Evolutionary conservation across 2,113 vertebrate species (phyloP).

Genomic region (Crocuta crocuta): DNA sequence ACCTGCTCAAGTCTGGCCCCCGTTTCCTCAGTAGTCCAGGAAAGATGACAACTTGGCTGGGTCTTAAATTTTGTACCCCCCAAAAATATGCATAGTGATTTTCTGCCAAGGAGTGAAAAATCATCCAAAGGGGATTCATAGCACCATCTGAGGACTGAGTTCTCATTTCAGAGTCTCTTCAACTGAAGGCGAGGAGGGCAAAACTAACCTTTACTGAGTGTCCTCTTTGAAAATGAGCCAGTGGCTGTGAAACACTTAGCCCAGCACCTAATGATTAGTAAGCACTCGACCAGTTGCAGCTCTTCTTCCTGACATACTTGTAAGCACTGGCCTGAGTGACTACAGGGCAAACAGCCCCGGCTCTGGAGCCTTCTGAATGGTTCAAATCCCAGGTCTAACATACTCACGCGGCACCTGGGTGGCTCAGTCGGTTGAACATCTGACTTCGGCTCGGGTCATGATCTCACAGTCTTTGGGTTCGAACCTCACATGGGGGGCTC

Average conservation of each 20-base stretch:
- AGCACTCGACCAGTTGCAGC: not conserved
- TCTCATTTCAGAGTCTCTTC: conserved; percentile 6
- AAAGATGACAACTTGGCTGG: not conserved
- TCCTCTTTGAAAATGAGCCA: not conserved
- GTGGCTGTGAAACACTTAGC: not conserved
- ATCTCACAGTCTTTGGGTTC: no score
- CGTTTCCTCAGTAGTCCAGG: not conserved
- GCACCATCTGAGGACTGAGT: not conserved
- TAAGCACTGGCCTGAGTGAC: not conserved
- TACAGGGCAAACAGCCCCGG: not conserved
- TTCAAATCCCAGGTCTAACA: not conserved
- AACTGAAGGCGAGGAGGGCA: not conserved
- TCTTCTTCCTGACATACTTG: not conserved
- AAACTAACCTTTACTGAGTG: not conserved
- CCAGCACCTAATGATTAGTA: not conserved
- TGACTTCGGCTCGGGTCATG: no score
- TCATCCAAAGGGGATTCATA: not conserved
- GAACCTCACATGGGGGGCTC: no score
- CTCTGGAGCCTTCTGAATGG: not conserved
- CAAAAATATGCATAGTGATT: not conserved
- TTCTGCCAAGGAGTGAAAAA: not conserved
- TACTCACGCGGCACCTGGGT: no score
- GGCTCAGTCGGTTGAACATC: no score
- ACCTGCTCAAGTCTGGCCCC: not conserved
- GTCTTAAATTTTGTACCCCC: not conserved